phyloP scores from a whole-genome alignment of 2,888 invertebrate species.

The Crematogaster levior region DNA sequence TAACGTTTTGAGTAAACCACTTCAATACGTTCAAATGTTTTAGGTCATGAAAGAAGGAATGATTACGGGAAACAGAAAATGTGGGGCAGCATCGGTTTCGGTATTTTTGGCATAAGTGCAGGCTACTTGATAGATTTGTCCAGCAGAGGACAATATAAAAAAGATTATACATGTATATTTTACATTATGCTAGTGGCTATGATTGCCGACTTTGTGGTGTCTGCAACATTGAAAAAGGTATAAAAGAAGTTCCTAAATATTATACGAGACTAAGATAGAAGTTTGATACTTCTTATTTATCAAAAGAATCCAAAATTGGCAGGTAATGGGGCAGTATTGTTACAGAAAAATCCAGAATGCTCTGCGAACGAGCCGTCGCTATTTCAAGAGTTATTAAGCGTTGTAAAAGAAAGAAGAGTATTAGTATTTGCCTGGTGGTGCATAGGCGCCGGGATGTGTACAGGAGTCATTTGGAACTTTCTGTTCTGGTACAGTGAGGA shows the following conservation, averaged over 20 bases:
- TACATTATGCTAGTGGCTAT: slow-evolving; percentile 90
- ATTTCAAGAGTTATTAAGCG: slow-evolving; percentile 78
- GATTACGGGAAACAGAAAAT: slow-evolving; percentile 94
- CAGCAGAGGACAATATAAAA: slow-evolving; percentile 89
- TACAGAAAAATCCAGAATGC: slow-evolving; percentile 73
- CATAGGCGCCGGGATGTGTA: slow-evolving; percentile 93
- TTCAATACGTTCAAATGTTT: slow-evolving; percentile 5
- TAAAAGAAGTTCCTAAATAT: not conserved
- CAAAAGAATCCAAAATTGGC: slow-evolving; percentile 67
- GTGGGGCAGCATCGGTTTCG: slow-evolving; percentile 96
- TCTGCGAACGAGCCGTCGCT: slow-evolving; percentile 79
- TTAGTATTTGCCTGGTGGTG: slow-evolving; percentile 93
- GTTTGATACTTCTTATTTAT: slow-evolving; percentile 64
- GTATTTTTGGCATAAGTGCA: slow-evolving; percentile 91
- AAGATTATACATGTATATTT: slow-evolving; percentile 94
- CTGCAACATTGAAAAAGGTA: slow-evolving; percentile 87
- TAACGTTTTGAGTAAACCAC: not conserved
- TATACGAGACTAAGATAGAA: slow-evolving; percentile 42
- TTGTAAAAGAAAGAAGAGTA: slow-evolving; percentile 84
- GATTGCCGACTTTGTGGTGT: slow-evolving; percentile 89
- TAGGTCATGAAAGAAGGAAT: slow-evolving; percentile 90
- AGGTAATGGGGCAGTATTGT: slow-evolving; percentile 72
- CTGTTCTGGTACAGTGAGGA: slow-evolving; percentile 95
- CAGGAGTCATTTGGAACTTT: slow-evolving; percentile 95
- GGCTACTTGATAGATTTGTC: slow-evolving; percentile 92